Conservation (phyloP, 2,113 vertebrate species). For the Dromaius novaehollandiae region DNA sequence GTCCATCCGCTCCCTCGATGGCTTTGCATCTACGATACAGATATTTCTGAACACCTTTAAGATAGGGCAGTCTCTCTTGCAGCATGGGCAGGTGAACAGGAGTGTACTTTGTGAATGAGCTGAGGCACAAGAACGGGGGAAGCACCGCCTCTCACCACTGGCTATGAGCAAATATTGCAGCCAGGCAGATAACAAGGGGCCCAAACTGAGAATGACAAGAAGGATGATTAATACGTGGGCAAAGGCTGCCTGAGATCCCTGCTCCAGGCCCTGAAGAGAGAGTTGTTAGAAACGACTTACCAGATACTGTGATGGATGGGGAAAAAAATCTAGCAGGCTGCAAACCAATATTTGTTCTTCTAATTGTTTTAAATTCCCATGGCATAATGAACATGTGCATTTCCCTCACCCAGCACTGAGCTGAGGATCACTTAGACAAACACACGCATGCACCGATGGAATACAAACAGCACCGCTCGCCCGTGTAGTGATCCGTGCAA, state of each 20-base stretch:
- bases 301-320: neutral
- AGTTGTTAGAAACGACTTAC: neutral
- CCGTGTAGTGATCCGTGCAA: rapidly evolving
- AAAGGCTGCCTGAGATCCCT: neutral
- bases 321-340: neutral
- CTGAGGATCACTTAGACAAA: neutral
- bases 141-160: neutral
- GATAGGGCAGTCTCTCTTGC: neutral
- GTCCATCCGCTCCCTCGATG: neutral
- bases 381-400: rapidly evolving
- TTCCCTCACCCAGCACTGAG: neutral
- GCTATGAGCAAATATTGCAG: neutral
- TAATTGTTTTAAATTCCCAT: neutral
- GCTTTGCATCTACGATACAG: neutral
- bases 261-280: neutral
- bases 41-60: neutral
- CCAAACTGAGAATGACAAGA: neutral
- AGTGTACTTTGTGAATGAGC: neutral
- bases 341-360: neutral
- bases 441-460: rapidly evolving
- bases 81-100: rapidly evolving
- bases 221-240: neutral
- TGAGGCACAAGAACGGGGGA: neutral
- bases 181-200: neutral
- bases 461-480: rapidly evolving